These are phyloP conservation scores for Diaprepes abbreviatus DNA, from an alignment of 2,888 invertebrate species.

Conservation along the genomic window DNA sequence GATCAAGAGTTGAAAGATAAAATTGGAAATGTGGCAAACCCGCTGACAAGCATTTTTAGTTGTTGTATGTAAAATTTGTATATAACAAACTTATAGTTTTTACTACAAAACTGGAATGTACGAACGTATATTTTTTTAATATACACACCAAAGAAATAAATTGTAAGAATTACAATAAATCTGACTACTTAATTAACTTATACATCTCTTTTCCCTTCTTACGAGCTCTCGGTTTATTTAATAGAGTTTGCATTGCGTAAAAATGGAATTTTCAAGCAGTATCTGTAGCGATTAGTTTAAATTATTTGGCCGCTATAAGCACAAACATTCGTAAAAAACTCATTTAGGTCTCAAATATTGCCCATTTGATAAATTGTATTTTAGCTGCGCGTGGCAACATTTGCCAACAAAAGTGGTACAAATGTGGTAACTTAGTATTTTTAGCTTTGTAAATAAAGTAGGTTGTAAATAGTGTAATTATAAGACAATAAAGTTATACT, in stretches of 20 bases:
- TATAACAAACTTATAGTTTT: conserved; percentile 65
- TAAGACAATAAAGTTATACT: conserved; percentile 60
- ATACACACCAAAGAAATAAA: conserved; percentile 66
- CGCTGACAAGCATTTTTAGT: conserved; percentile 60
- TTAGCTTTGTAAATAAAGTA: conserved; percentile 61
- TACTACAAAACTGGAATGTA: conserved; percentile 66
- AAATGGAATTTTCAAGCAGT: conserved; percentile 23
- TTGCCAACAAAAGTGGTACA: conserved; percentile 58
- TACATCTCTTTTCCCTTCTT: conserved; percentile 54
- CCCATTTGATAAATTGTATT: conserved; percentile 24
- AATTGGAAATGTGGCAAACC: conserved; percentile 8
- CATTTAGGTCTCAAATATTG: conserved; percentile 49
- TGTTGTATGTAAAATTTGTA: conserved; percentile 63
- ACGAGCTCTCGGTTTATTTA: conserved; percentile 53
- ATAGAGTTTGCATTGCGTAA: conserved; percentile 19
- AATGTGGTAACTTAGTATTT: conserved; percentile 62
- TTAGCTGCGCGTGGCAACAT: conserved; percentile 33
- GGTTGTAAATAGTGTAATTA: conserved; percentile 61
- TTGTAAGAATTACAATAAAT: conserved; percentile 49
- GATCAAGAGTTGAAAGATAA: neutral
- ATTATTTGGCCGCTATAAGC: conserved; percentile 45
- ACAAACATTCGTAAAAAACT: conserved; percentile 49
- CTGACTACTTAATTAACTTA: conserved; percentile 56
- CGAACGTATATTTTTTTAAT: conserved; percentile 67
- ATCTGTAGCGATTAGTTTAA: conserved; percentile 17